Base-by-base conservation (phyloP, 2,797 vertebrate genomes). In the Gambelia wislizenii region DNA sequence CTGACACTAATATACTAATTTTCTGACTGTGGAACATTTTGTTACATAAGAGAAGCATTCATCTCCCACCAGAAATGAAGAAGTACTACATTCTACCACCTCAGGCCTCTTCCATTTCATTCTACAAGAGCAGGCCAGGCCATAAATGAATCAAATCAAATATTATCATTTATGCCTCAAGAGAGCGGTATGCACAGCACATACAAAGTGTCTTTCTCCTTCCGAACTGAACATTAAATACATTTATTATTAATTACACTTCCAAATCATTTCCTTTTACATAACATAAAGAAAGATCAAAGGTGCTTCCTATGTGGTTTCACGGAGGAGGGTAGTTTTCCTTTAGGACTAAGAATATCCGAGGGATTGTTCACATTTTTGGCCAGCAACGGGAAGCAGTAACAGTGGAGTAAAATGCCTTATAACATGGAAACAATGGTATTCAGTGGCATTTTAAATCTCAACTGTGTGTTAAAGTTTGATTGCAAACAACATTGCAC, bases 241-340 rank as follows among this genome's bases (percentile, higher is more conserved):
- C 0, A 86, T 91, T 78, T 90, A 86, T 93, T 93, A 89, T 89
- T 89, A 95, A 91, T 33, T 91, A 79, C 86, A 76, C 25, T 91
- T 84, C 12, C 67, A 94, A 93, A 86, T 42, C 61, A 70, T 86
- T 86, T 47, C 22, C 77, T 56, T 89, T 77, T 83, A 89, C 36
- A 85, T 83, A 84, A 87, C 87, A 79, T n/a, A 76, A 39, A 81
- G 86, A 42, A 81, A 76, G 5, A 70, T 79, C 86, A 90, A 83
- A 93, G 93, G 91, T 56, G 4, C 0, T 84, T 86, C 61, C 78
- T 44, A 54, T 6, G 22, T 84, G 67, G 86, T 89, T 91, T 76
- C 87, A 25, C 33, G 87, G 12, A 90, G 72, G 39, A 91, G 33
- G 6, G 88, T 27, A 86, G 69, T 18, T 87, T 84, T 47, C 2